Conservation (phyloP, 2,113 vertebrate genomes). For the Anseranas semipalmata region DNA sequence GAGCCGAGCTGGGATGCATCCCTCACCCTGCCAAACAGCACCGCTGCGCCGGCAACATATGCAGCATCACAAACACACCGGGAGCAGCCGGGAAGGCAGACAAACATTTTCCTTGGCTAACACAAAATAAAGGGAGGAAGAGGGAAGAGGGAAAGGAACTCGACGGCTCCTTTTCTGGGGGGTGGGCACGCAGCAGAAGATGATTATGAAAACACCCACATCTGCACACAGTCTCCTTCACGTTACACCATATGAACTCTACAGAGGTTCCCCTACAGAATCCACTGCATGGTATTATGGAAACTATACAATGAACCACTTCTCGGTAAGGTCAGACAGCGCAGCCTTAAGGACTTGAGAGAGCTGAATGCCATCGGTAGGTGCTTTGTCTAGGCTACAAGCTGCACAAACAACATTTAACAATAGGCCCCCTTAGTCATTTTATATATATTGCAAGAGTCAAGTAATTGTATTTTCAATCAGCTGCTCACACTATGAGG, state of each 20-base stretch:
- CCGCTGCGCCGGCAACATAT: rapidly evolving
- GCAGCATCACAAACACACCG: background rate
- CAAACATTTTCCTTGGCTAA: background rate
- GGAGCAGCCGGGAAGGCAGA: background rate
- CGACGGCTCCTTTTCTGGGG: background rate
- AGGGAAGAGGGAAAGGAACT: background rate
- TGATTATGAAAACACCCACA: background rate
- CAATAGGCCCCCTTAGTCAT: conserved; percentile 71
- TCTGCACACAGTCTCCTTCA: background rate
- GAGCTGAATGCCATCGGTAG: conserved; percentile 43
- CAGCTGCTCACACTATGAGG: conserved; percentile 55
- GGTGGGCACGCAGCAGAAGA: background rate
- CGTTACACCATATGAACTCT: background rate
- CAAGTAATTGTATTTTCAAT: conserved; percentile 69
- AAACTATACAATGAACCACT: background rate
- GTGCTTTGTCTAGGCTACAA: conserved; percentile 74
- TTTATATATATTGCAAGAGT: conserved; percentile 67
- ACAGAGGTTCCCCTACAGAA: background rate
- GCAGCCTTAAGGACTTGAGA: conserved; percentile 23
- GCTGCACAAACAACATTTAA: conserved; percentile 59
- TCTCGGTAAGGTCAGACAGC: conserved; percentile 19
- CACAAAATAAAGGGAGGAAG: background rate
- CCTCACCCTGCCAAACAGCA: background rate
- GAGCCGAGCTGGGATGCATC: background rate
- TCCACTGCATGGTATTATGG: background rate